phyloP scores from a whole-genome alignment of 1,140 invertebrate genomes.

The Lepidurus apus region DNA sequence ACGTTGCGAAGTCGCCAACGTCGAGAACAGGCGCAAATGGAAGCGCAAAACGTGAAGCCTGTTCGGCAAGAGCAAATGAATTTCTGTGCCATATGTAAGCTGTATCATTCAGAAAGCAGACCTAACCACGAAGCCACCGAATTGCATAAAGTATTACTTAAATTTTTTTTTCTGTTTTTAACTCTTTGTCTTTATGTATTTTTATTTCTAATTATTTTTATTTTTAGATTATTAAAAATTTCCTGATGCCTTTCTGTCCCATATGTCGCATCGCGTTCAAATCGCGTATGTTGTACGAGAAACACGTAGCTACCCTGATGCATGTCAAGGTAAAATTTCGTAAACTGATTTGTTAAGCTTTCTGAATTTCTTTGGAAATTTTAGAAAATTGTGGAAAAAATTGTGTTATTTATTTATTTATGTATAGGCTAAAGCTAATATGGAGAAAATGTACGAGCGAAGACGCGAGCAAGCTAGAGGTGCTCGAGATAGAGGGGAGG shows the following conservation, averaged over 20 bases:
- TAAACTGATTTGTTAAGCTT: background rate
- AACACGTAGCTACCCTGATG: conserved; percentile 68
- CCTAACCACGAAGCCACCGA: conserved; percentile 66
- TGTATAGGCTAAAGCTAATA: conserved; percentile 54
- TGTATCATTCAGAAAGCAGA: conserved; percentile 70
- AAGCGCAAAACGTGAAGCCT: conserved; percentile 42
- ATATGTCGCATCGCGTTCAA: conserved; percentile 65
- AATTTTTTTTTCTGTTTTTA: background rate
- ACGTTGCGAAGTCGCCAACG: conserved; percentile 67
- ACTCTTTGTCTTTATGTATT: background rate
- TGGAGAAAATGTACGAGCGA: conserved; percentile 43
- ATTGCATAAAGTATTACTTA: conserved; percentile 50
- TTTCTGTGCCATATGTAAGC: conserved; percentile 69
- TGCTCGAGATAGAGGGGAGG: conserved; percentile 48
- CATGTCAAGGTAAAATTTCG: conserved; percentile 62
- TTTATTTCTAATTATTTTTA: conserved; percentile 31
- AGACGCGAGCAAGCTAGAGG: conserved; percentile 39
- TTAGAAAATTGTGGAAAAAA: too few relatives aligned
- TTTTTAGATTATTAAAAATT: conserved; percentile 65
- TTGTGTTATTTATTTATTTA: conserved; percentile 33
- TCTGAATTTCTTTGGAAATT: background rate
- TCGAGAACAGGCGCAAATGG: conserved; percentile 61
- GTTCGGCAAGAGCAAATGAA: conserved; percentile 40
- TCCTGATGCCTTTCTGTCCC: conserved; percentile 70
- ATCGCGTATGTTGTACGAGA: conserved; percentile 73